Evolutionary conservation across 2,888 invertebrate species (phyloP).

Genomic region (Hermodice carunculata): DNA sequence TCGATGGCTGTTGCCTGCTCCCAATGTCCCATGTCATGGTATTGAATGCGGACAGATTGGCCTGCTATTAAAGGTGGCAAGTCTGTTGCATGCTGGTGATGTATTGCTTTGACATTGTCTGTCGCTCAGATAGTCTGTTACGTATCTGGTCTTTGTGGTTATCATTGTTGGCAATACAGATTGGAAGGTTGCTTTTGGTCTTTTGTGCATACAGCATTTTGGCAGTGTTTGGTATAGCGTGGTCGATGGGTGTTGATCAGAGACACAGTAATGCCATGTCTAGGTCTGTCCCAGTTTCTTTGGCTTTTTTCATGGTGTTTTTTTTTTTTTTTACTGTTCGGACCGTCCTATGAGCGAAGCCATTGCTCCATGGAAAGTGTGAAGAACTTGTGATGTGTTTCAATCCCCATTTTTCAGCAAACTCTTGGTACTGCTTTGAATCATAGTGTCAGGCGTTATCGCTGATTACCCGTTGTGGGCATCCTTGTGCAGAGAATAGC

Average conservation of each 20-base stretch:
- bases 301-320: background rate
- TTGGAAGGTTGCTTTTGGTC: background rate
- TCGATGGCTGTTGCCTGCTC: too few relatives aligned
- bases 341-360: constrained; percentile 3
- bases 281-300: background rate
- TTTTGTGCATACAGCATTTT: constrained; percentile 4
- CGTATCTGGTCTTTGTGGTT: background rate
- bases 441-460: background rate
- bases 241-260: background rate
- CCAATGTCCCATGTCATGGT: too few relatives aligned
- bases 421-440: background rate
- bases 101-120: background rate
- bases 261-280: constrained; percentile 1
- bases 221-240: background rate
- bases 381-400: background rate
- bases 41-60: too few relatives aligned
- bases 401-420: background rate
- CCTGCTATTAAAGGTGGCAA: too few relatives aligned
- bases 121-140: background rate
- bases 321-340: background rate
- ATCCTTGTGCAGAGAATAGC: constrained; percentile 9
- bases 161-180: background rate
- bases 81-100: too few relatives aligned
- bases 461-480: background rate
- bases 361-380: background rate